These are phyloP conservation scores for Trachelus troglodyta DNA, from an alignment of 2,888 invertebrate species.

Conservation along the genomic window DNA sequence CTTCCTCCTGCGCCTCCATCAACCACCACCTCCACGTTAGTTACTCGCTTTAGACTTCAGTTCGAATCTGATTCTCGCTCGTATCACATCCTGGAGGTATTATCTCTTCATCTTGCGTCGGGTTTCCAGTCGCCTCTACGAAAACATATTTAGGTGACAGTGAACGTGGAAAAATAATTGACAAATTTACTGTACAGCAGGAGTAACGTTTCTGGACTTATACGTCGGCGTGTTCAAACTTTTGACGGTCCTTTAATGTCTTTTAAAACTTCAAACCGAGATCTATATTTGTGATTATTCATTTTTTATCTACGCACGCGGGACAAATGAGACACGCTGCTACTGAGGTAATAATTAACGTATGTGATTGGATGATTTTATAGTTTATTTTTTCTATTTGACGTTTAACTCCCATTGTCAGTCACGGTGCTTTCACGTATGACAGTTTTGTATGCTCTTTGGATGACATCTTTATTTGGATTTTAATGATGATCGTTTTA, in stretches of 20 bases:
- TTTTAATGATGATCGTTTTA: not conserved
- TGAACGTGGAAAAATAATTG: not conserved
- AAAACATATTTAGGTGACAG: not conserved
- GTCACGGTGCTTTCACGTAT: not conserved
- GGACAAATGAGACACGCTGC: constrained; percentile 50
- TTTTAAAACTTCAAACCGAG: not conserved
- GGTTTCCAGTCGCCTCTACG: not conserved
- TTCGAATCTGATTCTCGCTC: constrained; percentile 32
- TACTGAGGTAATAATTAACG: constrained; percentile 41
- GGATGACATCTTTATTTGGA: not conserved
- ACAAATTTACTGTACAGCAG: not conserved
- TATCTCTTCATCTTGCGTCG: constrained; percentile 8
- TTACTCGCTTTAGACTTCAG: constrained; percentile 25
- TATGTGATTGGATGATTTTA: not conserved
- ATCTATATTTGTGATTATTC: not conserved
- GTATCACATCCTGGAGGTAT: constrained; percentile 21
- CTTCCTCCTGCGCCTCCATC: not conserved
- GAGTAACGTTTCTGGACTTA: not conserved
- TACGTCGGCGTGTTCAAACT: not conserved
- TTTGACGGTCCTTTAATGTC: not conserved
- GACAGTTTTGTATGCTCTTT: not conserved
- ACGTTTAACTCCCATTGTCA: constrained; percentile 1
- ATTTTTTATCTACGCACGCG: not conserved
- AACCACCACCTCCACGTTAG: not conserved
- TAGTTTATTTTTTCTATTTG: not conserved